Evolutionary conservation across 2,888 invertebrate genomes (phyloP).

Genomic region (Crossocerus cetratus): DNA sequence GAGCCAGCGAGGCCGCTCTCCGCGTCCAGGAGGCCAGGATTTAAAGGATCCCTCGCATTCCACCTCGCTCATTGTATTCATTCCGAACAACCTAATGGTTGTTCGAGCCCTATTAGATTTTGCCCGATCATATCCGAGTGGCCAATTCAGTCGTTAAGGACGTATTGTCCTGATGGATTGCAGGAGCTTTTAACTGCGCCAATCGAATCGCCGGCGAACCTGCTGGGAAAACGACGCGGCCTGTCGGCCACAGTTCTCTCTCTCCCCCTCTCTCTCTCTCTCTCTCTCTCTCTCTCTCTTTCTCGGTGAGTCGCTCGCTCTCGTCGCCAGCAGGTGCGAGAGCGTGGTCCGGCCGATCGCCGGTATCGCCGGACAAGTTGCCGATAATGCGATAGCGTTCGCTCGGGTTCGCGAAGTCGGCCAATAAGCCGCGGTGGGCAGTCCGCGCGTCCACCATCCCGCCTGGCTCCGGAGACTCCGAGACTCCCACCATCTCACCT

Average conservation of each 20-base stretch:
- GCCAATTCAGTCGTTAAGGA: no score
- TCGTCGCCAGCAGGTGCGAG: slow-evolving; percentile 34
- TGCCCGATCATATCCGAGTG: no score
- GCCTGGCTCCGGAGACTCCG: slow-evolving; percentile 68
- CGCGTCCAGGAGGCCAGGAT: no score
- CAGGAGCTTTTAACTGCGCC: neutral
- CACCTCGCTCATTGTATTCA: no score
- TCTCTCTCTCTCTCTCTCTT: neutral
- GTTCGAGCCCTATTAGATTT: no score
- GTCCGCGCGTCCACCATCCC: slow-evolving; percentile 70
- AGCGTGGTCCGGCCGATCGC: slow-evolving; percentile 22
- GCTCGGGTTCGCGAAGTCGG: slow-evolving; percentile 60
- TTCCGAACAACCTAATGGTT: no score
- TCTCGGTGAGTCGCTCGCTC: no score
- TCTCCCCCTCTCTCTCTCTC: neutral
- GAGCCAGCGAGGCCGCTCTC: no score
- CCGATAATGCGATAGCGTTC: slow-evolving; percentile 61
- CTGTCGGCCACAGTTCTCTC: neutral
- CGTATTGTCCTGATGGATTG: slow-evolving; percentile 14
- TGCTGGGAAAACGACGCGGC: neutral
- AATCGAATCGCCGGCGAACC: neutral
- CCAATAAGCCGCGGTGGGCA: slow-evolving; percentile 75
- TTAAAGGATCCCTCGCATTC: no score
- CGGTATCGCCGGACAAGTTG: slow-evolving; percentile 51
- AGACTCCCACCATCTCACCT: slow-evolving; percentile 62